Conservation (phyloP, 2,888 invertebrate genomes). For the Rhorus exstirpatorius region DNA sequence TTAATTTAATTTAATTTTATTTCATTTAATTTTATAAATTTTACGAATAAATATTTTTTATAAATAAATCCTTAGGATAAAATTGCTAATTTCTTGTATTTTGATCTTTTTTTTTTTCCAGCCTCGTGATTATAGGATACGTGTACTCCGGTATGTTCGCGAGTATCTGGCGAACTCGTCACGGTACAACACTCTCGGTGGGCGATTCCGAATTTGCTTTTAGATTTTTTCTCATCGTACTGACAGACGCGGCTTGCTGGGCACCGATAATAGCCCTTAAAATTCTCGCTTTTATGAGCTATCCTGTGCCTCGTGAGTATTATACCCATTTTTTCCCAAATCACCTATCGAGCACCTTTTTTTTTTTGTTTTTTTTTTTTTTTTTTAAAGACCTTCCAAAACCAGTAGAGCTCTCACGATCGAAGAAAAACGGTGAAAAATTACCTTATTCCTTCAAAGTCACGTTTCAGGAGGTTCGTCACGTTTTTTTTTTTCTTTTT, state of each 20-base stretch:
- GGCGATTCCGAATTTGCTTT: slow-evolving; percentile 90
- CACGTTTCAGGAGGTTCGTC: slow-evolving; percentile 7
- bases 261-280: slow-evolving; percentile 90
- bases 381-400: slow-evolving; percentile 29
- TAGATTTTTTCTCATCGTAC: slow-evolving; percentile 90
- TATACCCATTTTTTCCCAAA: too few species aligned
- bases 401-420: slow-evolving; percentile 66
- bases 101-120: slow-evolving; percentile 74
- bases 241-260: slow-evolving; percentile 91
- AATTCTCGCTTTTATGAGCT: slow-evolving; percentile 87
- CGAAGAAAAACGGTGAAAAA: slow-evolving; percentile 8
- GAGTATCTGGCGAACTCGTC: slow-evolving; percentile 89
- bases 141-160: slow-evolving; percentile 89
- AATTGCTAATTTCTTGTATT: not conserved
- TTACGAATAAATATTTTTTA: too few species aligned
- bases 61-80: too few species aligned
- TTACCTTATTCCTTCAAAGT: slow-evolving; percentile 30
- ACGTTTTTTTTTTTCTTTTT: slow-evolving; percentile 45
- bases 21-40: too few species aligned
- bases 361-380: slow-evolving; percentile 3
- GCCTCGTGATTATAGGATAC: slow-evolving; percentile 88
- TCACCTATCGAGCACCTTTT: too few species aligned
- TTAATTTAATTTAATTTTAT: too few species aligned
- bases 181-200: slow-evolving; percentile 88
- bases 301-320: slow-evolving; percentile 86